A percentile compares a stretch with the other conserved stretches of the same genome.
phyloP scores from a whole-genome alignment of 2,113 vertebrate genomes.

The Calyptomena viridis region DNA sequence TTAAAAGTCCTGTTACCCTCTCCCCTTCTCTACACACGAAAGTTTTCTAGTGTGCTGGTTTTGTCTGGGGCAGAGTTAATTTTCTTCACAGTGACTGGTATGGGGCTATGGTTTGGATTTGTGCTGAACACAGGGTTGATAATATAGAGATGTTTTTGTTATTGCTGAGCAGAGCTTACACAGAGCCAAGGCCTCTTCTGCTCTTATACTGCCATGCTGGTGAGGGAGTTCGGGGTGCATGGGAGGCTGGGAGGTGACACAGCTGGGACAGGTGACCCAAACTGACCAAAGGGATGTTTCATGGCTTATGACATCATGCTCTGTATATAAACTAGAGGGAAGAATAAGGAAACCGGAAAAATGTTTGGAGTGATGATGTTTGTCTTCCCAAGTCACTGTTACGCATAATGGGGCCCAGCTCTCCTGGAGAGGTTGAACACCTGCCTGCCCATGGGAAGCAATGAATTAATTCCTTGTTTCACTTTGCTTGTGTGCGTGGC shows the following conservation, averaged over 20 bases:
- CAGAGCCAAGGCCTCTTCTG: neutral
- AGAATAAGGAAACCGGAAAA: neutral
- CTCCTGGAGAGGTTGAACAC: neutral
- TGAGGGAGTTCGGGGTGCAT: rapidly evolving
- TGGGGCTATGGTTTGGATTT: neutral
- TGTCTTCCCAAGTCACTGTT: neutral
- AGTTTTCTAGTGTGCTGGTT: neutral
- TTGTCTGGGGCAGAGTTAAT: neutral
- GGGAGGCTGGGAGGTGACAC: rapidly evolving
- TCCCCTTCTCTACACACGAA: neutral
- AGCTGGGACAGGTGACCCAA: neutral
- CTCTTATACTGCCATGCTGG: rapidly evolving
- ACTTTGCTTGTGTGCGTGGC: neutral
- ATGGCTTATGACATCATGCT: rapidly evolving
- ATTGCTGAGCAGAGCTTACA: neutral
- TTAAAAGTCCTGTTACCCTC: neutral
- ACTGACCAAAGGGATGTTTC: neutral
- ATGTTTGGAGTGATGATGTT: neutral
- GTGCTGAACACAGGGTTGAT: neutral
- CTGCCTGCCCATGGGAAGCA: neutral
- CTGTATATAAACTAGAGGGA: too few species aligned
- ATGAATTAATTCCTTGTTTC: neutral
- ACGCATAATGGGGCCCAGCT: neutral
- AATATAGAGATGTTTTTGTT: neutral
- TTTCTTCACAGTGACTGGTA: rapidly evolving